These are phyloP conservation scores for Galagoides demidoff DNA, from an alignment of 2,797 vertebrate genomes.

Conservation along the genomic window DNA sequence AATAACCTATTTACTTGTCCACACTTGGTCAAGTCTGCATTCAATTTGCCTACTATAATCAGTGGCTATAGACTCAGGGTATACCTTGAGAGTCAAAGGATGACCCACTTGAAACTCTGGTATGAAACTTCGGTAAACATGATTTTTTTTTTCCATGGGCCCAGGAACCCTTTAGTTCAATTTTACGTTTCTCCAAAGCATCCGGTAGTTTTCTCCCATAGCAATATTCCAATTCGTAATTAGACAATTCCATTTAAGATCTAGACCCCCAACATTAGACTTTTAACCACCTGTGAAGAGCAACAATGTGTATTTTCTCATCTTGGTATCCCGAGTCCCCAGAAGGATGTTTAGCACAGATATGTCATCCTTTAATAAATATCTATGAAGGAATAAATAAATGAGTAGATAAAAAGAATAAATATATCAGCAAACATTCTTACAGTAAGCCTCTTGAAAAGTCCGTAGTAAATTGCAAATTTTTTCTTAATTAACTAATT, in stretches of 20 bases:
- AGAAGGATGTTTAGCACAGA: background rate
- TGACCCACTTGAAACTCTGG: background rate
- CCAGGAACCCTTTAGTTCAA: background rate
- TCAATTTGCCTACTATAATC: background rate
- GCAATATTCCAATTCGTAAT: background rate
- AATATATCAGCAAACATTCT: background rate
- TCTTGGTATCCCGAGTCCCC: too few relatives aligned
- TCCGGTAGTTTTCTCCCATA: conserved; percentile 3
- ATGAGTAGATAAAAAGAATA: background rate
- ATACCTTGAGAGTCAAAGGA: background rate
- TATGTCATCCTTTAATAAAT: background rate
- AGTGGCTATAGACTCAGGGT: background rate
- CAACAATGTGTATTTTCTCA: conserved; percentile 26
- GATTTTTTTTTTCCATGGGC: background rate
- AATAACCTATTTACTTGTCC: background rate
- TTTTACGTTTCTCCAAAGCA: background rate
- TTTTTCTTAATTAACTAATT: conserved; percentile 9
- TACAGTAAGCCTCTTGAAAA: background rate
- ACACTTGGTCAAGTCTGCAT: background rate
- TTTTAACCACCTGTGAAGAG: background rate
- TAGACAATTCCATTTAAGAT: conserved; percentile 3
- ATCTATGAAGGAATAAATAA: conserved; percentile 4
- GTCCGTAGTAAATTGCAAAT: background rate
- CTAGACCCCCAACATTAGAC: background rate
- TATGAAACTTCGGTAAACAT: background rate